phyloP scores from a whole-genome alignment of 2,888 invertebrate genomes.

The Apamea anceps region DNA sequence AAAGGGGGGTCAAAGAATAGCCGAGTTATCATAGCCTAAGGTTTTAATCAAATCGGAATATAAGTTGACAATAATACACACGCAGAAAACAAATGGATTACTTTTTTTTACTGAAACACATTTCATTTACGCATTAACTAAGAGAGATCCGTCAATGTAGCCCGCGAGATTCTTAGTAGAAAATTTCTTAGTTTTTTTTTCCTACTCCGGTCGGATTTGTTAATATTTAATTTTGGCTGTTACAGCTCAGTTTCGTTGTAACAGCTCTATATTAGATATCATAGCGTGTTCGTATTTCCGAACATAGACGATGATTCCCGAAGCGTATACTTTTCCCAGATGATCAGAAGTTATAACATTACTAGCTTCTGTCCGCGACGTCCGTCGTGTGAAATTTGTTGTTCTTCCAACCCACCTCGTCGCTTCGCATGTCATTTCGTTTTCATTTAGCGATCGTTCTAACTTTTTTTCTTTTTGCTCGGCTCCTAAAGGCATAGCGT shows the following conservation, averaged over 20 bases:
- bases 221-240: no score
- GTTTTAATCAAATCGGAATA: constrained; percentile 42
- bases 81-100: constrained; percentile 48
- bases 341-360: no score
- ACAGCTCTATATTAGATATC: not conserved
- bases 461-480: not conserved
- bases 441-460: not conserved
- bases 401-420: no score
- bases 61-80: constrained; percentile 20
- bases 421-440: not conserved
- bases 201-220: not conserved
- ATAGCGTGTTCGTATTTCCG: not conserved
- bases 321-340: not conserved
- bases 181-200: not conserved
- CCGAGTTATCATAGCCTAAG: not conserved
- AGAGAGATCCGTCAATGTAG: not conserved
- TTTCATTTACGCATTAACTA: not conserved
- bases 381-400: no score
- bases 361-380: no score
- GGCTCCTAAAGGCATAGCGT: not conserved
- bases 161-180: not conserved
- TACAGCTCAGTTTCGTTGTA: not conserved
- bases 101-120: constrained; percentile 14
- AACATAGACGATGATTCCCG: not conserved
- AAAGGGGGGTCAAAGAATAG: not conserved